phyloP scores from a whole-genome alignment of 2,113 vertebrate species.

The Actenoides hombroni region DNA sequence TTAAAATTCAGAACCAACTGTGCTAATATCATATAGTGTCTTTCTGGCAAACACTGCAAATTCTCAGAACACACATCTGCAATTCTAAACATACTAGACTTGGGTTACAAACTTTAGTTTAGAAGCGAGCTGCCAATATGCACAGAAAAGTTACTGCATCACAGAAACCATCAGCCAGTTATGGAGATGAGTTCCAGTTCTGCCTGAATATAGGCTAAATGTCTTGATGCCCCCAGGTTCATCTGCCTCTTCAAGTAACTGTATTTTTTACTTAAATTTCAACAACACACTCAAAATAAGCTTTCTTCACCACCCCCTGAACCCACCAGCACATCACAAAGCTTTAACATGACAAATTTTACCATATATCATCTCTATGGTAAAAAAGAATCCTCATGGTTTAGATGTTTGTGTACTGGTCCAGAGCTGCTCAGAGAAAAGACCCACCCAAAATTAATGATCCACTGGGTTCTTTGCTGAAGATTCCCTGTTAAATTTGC shows the following conservation, averaged over 20 bases:
- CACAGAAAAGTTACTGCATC: neutral
- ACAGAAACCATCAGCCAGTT: neutral
- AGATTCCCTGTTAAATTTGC: neutral
- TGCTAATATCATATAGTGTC: constrained; percentile 65
- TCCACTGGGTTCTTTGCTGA: neutral
- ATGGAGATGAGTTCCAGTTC: neutral
- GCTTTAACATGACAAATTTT: neutral
- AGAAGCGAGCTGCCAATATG: neutral
- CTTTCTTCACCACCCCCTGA: neutral
- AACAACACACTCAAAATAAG: neutral
- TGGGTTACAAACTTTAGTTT: constrained; percentile 35
- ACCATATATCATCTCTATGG: neutral
- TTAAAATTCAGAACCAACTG: constrained; percentile 69
- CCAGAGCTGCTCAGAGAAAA: neutral
- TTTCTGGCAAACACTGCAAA: constrained; percentile 64
- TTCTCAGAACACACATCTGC: constrained; percentile 64
- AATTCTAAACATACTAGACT: constrained; percentile 47
- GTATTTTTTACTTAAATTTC: neutral
- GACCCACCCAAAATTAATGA: neutral
- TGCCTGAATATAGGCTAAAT: neutral
- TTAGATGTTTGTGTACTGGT: neutral
- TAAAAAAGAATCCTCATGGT: neutral
- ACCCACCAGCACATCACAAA: neutral
- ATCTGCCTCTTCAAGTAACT: neutral
- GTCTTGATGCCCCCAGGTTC: neutral